Base-by-base conservation (phyloP, 1,140 invertebrate species). In the Drosophila nebulosa region DNA sequence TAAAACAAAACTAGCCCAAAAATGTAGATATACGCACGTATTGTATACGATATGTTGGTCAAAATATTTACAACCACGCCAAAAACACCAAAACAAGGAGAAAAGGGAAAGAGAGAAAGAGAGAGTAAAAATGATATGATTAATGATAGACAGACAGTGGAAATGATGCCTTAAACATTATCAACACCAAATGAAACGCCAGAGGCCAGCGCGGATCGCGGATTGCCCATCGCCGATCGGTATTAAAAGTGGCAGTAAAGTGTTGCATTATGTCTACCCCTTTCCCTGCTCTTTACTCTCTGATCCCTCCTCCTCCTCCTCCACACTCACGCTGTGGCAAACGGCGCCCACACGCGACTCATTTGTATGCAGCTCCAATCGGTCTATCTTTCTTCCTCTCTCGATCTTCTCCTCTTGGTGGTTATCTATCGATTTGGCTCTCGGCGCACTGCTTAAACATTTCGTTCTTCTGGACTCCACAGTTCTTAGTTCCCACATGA, bases 11-110 rank as follows among this genome's bases (percentile, higher is more conserved):
- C 58, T 75, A 53, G 66, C 53, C 16, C 39, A 46, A 46, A 46
- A 16, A 9, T 46, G 21, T 18, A 2, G 2, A 10, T 46, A 3
- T 46, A 46, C 21, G 2, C 10, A 21, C 21, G 16, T 21, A 42
- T 16, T 5, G 39, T 42, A 56, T 50, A 81, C 73, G 63, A 81
- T 86, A 81, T 85, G 81, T 86, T 81, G 81, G 78, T 88, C 81
- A 88, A 88, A 88, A 86, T 86, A 88, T 81, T 86, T 86, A 88
- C 69, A 69, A 70, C 76, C 72, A 61, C 67, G 68, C 76, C 64
- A 65, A 64, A 51, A 61, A 32, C 30, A 30, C 27, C 30, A 32
- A 16, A 46, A 7, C 18, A 36, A 61, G 10, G 16, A 32, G 69
- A 51, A 56, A 26, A 61, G 55, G 30, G 32, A 24, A 7, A 21